phyloP scores from a whole-genome alignment of 2,797 vertebrate genomes.

The Pyrocephalus nanus region DNA sequence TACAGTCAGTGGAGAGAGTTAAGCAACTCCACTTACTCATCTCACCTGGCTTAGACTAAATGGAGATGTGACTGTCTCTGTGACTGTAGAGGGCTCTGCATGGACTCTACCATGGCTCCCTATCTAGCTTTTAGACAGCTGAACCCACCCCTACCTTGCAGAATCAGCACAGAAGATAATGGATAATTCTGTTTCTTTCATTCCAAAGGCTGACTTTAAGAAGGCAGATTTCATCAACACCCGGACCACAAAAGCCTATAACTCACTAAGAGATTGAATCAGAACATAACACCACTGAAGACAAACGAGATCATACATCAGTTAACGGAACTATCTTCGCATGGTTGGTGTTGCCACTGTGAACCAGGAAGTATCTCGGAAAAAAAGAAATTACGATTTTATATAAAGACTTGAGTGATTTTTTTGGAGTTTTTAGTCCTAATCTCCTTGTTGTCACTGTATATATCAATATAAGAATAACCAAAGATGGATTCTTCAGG shows the following conservation, averaged over 20 bases:
- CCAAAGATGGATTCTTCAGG: conserved; percentile 27
- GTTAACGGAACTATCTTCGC: background rate
- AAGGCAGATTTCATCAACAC: conserved; percentile 88
- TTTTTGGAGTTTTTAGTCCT: conserved; percentile 4
- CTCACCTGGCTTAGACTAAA: background rate
- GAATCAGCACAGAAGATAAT: background rate
- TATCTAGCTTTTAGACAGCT: background rate
- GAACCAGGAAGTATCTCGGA: background rate
- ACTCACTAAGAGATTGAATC: conserved; percentile 76
- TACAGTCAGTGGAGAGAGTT: background rate
- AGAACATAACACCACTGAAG: background rate
- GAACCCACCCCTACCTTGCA: background rate
- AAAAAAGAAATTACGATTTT: conserved; percentile 57
- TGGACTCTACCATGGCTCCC: background rate
- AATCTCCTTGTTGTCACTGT: conserved; percentile 1
- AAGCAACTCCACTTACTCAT: background rate
- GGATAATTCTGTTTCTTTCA: conserved; percentile 45
- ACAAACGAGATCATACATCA: background rate
- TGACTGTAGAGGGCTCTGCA: background rate
- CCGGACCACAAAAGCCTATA: conserved; percentile 82
- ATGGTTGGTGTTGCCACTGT: background rate
- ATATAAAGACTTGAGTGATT: background rate
- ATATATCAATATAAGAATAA: conserved; percentile 18
- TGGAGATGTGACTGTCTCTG: background rate
- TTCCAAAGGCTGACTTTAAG: conserved; percentile 83